Conservation (phyloP, 2,888 invertebrate genomes). For the Acanthosoma haemorrhoidale region DNA sequence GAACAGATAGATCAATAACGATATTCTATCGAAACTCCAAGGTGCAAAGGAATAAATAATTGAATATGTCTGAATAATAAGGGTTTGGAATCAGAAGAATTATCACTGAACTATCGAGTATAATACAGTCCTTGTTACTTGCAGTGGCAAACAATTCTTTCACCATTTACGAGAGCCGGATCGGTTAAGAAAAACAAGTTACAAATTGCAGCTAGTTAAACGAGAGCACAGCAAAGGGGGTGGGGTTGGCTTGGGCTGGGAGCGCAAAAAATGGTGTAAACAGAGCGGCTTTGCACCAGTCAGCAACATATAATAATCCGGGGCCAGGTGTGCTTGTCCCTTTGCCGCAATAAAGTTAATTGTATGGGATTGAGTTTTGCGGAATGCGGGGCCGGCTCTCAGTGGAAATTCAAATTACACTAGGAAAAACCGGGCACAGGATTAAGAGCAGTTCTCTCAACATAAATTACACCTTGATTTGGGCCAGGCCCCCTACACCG, state of each 20-base stretch:
- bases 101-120: no score
- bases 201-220: constrained; percentile 16
- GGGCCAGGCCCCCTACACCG: not conserved
- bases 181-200: not conserved
- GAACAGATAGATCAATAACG: no score
- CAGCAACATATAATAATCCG: constrained; percentile 29
- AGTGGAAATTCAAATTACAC: constrained; percentile 21
- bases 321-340: constrained; percentile 16
- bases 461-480: constrained; percentile 19
- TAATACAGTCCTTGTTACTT: not conserved
- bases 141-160: not conserved
- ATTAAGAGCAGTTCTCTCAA: constrained; percentile 17
- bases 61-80: no score
- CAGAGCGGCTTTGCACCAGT: not conserved
- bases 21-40: no score
- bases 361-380: constrained; percentile 33
- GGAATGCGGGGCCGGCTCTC: not conserved
- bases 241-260: no score
- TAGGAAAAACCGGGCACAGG: constrained; percentile 11
- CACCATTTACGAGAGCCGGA: not conserved
- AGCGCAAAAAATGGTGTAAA: constrained; percentile 5
- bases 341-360: constrained; percentile 34
- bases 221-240: not conserved
- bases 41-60: no score
- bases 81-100: no score